phyloP scores from a whole-genome alignment of 2,888 invertebrate species.

The Nymphalis c-album region DNA sequence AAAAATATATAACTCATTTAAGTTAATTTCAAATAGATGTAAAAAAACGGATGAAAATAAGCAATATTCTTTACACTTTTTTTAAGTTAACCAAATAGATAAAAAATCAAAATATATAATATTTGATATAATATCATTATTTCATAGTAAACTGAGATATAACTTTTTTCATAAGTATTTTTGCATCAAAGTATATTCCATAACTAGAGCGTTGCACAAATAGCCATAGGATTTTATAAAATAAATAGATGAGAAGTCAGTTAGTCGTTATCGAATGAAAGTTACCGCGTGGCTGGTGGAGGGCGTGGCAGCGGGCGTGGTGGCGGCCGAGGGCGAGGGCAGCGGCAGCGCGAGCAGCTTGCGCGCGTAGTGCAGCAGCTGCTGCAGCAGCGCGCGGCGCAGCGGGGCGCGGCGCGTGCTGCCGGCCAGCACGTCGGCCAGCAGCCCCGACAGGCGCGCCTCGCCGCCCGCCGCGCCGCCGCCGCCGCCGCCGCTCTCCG shows the following conservation, averaged over 20 bases:
- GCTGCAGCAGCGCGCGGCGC: constrained; percentile 86
- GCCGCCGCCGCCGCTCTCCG: constrained; percentile 77
- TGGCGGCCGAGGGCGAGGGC: constrained; percentile 39
- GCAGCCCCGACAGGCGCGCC: constrained; percentile 81
- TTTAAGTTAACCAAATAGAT: too few species aligned
- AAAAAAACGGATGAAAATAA: too few species aligned
- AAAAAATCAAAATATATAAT: too few species aligned
- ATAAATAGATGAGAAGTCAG: not conserved
- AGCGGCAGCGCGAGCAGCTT: constrained; percentile 80
- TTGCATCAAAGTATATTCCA: too few species aligned
- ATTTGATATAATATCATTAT: too few species aligned
- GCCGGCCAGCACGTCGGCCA: constrained; percentile 84
- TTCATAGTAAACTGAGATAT: too few species aligned
- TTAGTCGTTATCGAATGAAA: not conserved
- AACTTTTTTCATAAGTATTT: too few species aligned
- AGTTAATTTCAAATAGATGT: too few species aligned
- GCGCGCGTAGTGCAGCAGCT: constrained; percentile 85
- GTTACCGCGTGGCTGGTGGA: constrained; percentile 20
- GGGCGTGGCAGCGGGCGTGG: constrained; percentile 25
- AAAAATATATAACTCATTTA: not conserved
- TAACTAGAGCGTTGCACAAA: too few species aligned
- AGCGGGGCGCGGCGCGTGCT: constrained; percentile 81
- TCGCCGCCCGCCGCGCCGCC: constrained; percentile 83
- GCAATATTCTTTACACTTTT: constrained; percentile 18
- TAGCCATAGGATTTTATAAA: not conserved